Evolutionary conservation across 2,888 invertebrate genomes (phyloP).

Genomic region (Chloroclystis v-ata): DNA sequence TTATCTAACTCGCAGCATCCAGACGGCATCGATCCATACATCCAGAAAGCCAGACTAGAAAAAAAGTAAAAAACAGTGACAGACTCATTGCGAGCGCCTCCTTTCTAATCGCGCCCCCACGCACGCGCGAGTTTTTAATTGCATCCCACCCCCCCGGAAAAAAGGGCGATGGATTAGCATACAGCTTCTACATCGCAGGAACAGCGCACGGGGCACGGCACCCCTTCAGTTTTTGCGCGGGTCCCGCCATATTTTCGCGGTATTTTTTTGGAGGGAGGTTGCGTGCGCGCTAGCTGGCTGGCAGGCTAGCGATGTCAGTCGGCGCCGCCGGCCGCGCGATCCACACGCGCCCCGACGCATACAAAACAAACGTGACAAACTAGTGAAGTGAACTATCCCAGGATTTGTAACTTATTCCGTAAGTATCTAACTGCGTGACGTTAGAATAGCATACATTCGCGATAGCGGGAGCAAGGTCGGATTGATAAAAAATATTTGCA

Average conservation of each 20-base stretch:
- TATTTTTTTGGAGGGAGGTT: slow-evolving; percentile 57
- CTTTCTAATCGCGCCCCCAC: slow-evolving; percentile 76
- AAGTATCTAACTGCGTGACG: slow-evolving; percentile 45
- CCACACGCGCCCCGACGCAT: slow-evolving; percentile 42
- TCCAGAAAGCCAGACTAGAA: slow-evolving; percentile 67
- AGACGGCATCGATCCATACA: slow-evolving; percentile 56
- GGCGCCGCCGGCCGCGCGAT: slow-evolving; percentile 70
- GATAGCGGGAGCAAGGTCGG: slow-evolving; percentile 76
- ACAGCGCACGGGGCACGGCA: slow-evolving; percentile 51
- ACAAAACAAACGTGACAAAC: slow-evolving; percentile 22
- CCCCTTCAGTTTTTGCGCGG: slow-evolving; percentile 72
- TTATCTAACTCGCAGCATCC: slow-evolving; percentile 25
- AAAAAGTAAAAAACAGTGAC: slow-evolving; percentile 72
- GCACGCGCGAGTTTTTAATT: slow-evolving; percentile 78
- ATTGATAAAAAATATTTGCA: slow-evolving; percentile 75
- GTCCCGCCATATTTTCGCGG: slow-evolving; percentile 71
- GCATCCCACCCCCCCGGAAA: slow-evolving; percentile 73
- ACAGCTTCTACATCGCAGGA: slow-evolving; percentile 63
- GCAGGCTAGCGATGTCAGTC: slow-evolving; percentile 65
- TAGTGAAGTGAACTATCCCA: slow-evolving; percentile 35
- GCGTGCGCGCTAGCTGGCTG: slow-evolving; percentile 61
- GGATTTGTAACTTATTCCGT: slow-evolving; percentile 23
- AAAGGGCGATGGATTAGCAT: slow-evolving; percentile 78
- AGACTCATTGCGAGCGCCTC: slow-evolving; percentile 73
- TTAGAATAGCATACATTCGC: slow-evolving; percentile 68